Evolutionary conservation across 2,797 vertebrate species (phyloP), one percentile per base, ranked within the genome.

Genomic region (Intellagama lesueurii): DNA sequence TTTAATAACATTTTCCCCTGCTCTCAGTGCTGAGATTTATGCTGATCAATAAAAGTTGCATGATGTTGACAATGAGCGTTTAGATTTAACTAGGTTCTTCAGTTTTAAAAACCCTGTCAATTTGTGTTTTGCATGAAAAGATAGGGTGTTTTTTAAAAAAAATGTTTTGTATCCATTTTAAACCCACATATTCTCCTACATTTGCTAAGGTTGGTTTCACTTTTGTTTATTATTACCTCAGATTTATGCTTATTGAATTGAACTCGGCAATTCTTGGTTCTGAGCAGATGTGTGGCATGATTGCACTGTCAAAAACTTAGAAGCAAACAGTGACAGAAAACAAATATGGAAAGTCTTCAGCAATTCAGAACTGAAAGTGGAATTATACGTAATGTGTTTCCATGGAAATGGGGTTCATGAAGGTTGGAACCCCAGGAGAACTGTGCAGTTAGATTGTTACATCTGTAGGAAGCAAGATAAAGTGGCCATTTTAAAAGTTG

Each of bases 1-100:
- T 95, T 95, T 94, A 95, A 95, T 92, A 95, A 93, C 83, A 92
- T 92, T 93, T 94, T 87, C 24, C 24, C 14, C 91, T 91, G 94
- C 94, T 93, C 79, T 91, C 86, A 95, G 95, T 86, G 81, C 87
- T 90, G 60, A 90, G 90, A 96, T 96, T 96, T 96, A 96, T 91
- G 92, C 87, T 91, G 87, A 92, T 91, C 94, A 95, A 94, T 95
- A 96, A 96, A 95, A 94, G 72, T 83, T 80, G 85, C 90, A 94
- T 90, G 88, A 87, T 84, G 85, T 91, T 73, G 94, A 94, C 95
- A 93, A 78, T 81, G 88, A 95, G 88, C 93, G 94, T 94, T 95
- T 91, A 88, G 90, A 92, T 92, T 95, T 95, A 95, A 96, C 94
- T 92, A 96, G 92, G 92, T 89, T 83, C 80, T 92, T 91, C 91